These are phyloP conservation scores for Tokudaia muenninki DNA, from an alignment of 2,797 vertebrate species.

Conservation along the genomic window DNA sequence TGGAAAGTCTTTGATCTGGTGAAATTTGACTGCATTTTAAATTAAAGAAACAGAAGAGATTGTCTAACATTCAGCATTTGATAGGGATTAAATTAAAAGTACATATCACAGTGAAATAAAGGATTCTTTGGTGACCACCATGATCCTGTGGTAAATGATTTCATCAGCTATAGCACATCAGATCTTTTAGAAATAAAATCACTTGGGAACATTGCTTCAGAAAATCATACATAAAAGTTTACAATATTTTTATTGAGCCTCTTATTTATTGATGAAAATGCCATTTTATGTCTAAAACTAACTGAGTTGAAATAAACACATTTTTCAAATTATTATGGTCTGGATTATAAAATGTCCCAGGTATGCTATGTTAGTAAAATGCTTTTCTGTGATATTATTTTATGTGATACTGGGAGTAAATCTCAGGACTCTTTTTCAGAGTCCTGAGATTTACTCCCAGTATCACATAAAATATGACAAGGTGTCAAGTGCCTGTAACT, in stretches of 20 bases:
- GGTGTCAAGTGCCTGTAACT: no score
- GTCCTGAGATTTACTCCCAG: background rate
- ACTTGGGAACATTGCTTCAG: background rate
- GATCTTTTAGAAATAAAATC: background rate
- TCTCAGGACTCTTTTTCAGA: no score
- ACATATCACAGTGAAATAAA: background rate
- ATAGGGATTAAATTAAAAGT: background rate
- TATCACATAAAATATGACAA: background rate
- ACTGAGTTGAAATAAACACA: background rate
- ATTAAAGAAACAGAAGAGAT: background rate
- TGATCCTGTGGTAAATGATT: background rate
- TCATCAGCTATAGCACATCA: background rate
- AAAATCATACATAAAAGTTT: background rate
- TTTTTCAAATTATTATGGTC: background rate
- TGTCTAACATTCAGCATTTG: background rate
- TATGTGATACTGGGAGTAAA: no score
- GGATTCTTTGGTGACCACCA: background rate
- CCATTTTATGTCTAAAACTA: background rate
- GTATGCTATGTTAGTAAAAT: background rate
- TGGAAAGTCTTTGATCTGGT: background rate
- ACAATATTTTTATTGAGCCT: background rate
- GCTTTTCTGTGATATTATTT: no score
- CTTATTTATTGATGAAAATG: background rate
- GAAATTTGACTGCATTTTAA: background rate
- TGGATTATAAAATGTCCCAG: background rate